phyloP scores from a whole-genome alignment of 1,140 invertebrate genomes.

The Penaeus vannamei region DNA sequence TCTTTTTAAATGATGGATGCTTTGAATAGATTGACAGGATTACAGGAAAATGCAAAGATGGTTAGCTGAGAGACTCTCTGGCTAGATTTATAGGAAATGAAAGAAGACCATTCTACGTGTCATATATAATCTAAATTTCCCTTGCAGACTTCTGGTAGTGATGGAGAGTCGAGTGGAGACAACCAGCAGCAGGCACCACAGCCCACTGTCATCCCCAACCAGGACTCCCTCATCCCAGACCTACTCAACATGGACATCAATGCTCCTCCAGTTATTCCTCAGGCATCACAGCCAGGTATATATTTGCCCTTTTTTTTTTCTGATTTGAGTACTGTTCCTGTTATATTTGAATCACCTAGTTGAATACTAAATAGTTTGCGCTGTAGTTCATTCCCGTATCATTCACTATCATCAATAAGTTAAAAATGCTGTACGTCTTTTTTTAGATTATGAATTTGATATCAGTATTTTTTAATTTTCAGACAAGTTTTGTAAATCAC shows the following conservation, averaged over 20 bases:
- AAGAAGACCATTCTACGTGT: background rate
- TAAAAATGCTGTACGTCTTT: too few relatives aligned
- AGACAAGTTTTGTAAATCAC: too few relatives aligned
- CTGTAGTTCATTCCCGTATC: too few relatives aligned
- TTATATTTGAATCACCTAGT: background rate
- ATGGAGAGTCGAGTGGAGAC: conserved; percentile 68
- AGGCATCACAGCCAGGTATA: conserved; percentile 68
- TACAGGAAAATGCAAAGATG: background rate
- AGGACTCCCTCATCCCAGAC: conserved; percentile 97
- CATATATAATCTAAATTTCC: background rate
- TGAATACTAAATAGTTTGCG: too few relatives aligned
- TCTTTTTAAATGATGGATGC: background rate
- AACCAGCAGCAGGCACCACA: conserved; percentile 68
- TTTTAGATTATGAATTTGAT: too few relatives aligned
- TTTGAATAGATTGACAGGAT: too few relatives aligned
- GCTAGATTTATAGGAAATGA: too few relatives aligned
- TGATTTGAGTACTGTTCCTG: background rate
- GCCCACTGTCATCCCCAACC: conserved; percentile 84
- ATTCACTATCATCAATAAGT: too few relatives aligned
- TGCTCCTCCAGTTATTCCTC: conserved; percentile 71
- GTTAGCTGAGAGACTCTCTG: background rate
- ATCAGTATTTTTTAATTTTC: too few relatives aligned
- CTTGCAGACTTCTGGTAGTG: conserved; percentile 49
- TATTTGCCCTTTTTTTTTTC: background rate
- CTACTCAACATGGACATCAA: conserved; percentile 95